phyloP scores from a whole-genome alignment of 2,888 invertebrate species.

The Xestia c-nigrum region DNA sequence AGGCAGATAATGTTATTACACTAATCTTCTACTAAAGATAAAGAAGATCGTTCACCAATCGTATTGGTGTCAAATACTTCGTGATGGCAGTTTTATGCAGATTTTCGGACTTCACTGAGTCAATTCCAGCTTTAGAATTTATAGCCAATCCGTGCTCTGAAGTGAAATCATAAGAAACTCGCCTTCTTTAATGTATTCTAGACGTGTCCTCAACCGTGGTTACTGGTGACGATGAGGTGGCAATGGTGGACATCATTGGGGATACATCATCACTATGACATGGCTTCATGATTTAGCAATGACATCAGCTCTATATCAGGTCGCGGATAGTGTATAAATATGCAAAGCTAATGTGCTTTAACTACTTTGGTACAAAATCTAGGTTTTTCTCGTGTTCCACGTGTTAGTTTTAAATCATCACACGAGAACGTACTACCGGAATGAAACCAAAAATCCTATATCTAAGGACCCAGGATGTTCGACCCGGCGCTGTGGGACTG shows the following conservation, averaged over 20 bases:
- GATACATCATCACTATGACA: conserved; percentile 48
- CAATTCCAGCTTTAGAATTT: conserved; percentile 23
- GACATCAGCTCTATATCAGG: conserved; percentile 32
- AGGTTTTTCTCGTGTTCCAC: not conserved
- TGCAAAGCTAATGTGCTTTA: not conserved
- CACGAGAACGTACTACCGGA: not conserved
- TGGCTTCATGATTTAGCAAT: conserved; percentile 16
- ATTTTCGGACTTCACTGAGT: not conserved
- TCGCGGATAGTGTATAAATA: too few species aligned
- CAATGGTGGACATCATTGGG: conserved; percentile 5
- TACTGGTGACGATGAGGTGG: conserved; percentile 29
- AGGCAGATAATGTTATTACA: too few species aligned
- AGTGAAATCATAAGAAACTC: conserved; percentile 34
- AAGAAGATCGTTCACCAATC: too few species aligned
- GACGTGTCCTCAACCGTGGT: conserved; percentile 34
- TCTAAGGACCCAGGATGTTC: too few species aligned
- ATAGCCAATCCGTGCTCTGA: conserved; percentile 40
- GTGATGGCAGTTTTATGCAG: not conserved
- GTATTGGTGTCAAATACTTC: not conserved
- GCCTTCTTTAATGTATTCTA: conserved; percentile 38
- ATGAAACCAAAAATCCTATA: not conserved
- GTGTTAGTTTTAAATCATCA: not conserved
- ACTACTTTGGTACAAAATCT: not conserved
- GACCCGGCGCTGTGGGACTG: too few species aligned
- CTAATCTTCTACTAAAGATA: too few species aligned